Percentiles rank a stretch among this genome's conserved stretches.
These are phyloP conservation scores for Pogonocichla stellata DNA, from an alignment of 2,113 vertebrate genomes.

Conservation along the genomic window DNA sequence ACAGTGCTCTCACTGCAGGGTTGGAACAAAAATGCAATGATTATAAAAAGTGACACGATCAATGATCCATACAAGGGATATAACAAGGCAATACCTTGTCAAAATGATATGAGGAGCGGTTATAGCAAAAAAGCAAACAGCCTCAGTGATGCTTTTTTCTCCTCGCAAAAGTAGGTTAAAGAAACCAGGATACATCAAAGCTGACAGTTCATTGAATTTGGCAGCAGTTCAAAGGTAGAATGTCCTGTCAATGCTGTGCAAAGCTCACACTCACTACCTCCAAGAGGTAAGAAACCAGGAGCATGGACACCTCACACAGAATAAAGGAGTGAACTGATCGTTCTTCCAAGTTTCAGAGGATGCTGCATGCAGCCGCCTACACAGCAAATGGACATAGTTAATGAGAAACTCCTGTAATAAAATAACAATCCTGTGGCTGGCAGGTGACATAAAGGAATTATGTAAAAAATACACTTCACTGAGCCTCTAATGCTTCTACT, in stretches of 20 bases:
- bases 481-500: not conserved
- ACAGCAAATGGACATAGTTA: not conserved
- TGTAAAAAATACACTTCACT: not conserved
- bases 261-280: not conserved
- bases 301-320: rapidly evolving
- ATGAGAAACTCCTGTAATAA: not conserved
- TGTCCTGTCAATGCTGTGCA: not conserved
- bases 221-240: constrained; percentile 26
- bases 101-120: not conserved
- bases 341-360: not conserved
- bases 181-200: not conserved
- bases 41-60: not conserved
- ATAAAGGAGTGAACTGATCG: not conserved
- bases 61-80: not conserved
- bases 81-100: not conserved
- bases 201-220: not conserved
- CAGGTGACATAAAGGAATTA: not conserved
- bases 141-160: not conserved
- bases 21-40: not conserved
- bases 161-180: not conserved
- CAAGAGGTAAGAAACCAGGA: not conserved
- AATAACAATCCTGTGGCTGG: not conserved
- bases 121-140: not conserved
- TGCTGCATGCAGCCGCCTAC: not conserved
- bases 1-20: not conserved